Conservation (phyloP, 2,797 vertebrate species). For the Nyctalus aviator region DNA sequence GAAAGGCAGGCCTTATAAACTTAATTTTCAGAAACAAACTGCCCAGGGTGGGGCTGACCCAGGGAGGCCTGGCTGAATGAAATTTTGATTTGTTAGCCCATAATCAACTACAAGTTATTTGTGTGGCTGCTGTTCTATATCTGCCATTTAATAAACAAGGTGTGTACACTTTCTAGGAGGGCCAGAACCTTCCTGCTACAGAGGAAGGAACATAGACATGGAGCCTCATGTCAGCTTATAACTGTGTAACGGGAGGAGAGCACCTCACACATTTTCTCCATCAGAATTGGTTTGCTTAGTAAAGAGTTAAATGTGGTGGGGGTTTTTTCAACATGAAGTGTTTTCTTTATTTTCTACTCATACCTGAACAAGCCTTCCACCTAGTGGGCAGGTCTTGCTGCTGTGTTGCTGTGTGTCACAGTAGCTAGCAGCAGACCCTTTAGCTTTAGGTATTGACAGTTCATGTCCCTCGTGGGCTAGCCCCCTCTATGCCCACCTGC, state of each 20-base stretch:
- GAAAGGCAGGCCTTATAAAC: neutral
- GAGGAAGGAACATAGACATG: neutral
- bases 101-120: neutral
- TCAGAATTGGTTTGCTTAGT: constrained; percentile 40
- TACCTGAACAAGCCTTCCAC: neutral
- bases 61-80: neutral
- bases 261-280: neutral
- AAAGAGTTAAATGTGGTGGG: neutral
- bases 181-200: neutral
- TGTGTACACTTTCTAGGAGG: neutral
- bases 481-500: neutral
- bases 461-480: neutral
- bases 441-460: neutral
- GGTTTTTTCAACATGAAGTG: neutral
- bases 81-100: neutral
- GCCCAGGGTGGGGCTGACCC: neutral
- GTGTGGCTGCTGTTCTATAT: neutral
- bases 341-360: constrained; percentile 37
- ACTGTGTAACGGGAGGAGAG: neutral
- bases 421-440: neutral
- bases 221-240: neutral
- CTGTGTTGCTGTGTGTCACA: neutral
- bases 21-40: neutral
- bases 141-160: neutral
- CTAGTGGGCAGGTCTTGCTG: neutral